These are phyloP conservation scores for Stenopsyche tienmushanensis DNA, from an alignment of 1,140 invertebrate genomes.

Conservation along the genomic window DNA sequence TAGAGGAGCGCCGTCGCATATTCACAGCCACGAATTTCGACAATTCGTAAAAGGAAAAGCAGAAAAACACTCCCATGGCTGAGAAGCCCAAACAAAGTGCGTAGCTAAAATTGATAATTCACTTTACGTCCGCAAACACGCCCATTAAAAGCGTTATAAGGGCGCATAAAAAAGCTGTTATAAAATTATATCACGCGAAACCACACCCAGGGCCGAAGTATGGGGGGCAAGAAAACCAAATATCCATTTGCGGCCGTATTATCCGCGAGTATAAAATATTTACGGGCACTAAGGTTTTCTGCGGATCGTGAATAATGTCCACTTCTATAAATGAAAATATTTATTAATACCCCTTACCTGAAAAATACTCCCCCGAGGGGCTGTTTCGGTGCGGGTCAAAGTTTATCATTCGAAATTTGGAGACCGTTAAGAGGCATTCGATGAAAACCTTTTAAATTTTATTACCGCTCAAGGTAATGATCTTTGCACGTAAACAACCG, in stretches of 20 bases:
- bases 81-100: not conserved
- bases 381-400: not conserved
- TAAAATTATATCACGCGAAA: conserved; percentile 38
- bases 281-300: conserved; percentile 2
- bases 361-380: not conserved
- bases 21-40: too few relatives aligned
- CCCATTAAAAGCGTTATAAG: conserved; percentile 32
- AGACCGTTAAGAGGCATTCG: not conserved
- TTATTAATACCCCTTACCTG: not conserved
- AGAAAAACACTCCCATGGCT: too few relatives aligned
- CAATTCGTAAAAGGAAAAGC: too few relatives aligned
- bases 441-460: not conserved
- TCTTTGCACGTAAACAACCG: too few relatives aligned
- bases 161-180: conserved; percentile 22
- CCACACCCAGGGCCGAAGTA: conserved; percentile 27
- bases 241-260: not conserved
- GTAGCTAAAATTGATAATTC: conserved; percentile 20
- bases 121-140: conserved; percentile 28
- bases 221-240: not conserved
- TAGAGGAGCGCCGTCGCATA: too few relatives aligned
- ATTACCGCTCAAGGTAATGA: too few relatives aligned
- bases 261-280: conserved; percentile 1
- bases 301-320: not conserved
- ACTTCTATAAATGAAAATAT: not conserved
- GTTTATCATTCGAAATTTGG: not conserved